Evolutionary conservation across 2,113 vertebrate genomes (phyloP).

Genomic region (Ceratotherium simum): DNA sequence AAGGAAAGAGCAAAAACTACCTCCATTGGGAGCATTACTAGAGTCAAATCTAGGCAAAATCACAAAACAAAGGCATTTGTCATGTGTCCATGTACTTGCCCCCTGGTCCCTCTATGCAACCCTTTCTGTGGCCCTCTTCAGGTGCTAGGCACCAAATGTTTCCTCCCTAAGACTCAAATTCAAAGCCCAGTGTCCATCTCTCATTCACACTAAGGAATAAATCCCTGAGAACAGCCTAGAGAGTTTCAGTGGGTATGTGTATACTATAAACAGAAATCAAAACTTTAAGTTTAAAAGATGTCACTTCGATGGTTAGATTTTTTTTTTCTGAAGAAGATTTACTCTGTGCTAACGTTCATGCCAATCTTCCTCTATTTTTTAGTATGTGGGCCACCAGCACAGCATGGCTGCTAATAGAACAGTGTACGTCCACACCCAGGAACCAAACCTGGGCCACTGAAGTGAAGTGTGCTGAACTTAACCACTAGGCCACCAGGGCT

Average conservation of each 20-base stretch:
- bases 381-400: no score
- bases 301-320: neutral
- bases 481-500: no score
- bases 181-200: neutral
- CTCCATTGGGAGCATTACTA: neutral
- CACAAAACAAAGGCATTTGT: neutral
- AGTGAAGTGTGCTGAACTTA: no score
- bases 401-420: no score
- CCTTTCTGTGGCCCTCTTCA: neutral
- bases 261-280: neutral
- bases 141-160: neutral
- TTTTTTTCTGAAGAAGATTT: no score
- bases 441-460: no score
- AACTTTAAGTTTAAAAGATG: neutral
- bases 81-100: neutral
- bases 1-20: neutral
- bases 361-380: no score
- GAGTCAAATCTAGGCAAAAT: constrained; percentile 20
- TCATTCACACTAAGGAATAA: neutral
- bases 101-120: neutral
- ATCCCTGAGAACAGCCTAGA: neutral
- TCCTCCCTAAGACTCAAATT: constrained; percentile 24
- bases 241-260: neutral
- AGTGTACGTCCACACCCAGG: no score
- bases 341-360: no score